phyloP scores from a whole-genome alignment of 1,140 invertebrate genomes.

The Drosophila arizonae region DNA sequence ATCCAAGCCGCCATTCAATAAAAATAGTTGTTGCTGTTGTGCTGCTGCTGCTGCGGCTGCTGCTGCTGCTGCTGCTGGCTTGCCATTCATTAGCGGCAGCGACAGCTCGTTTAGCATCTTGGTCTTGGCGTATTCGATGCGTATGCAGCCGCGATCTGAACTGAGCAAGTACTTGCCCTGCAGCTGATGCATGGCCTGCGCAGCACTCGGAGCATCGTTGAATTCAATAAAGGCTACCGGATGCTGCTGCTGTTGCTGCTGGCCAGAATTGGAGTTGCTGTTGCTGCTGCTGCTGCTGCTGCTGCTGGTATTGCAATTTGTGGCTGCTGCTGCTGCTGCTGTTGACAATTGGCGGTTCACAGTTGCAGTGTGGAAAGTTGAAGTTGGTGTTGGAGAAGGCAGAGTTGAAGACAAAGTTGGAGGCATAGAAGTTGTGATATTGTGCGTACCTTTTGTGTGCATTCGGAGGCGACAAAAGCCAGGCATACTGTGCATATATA shows the following conservation, averaged over 20 bases:
- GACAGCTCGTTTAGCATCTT: conserved; percentile 89
- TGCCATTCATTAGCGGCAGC: conserved; percentile 41
- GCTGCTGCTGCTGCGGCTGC: no score
- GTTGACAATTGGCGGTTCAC: conserved; percentile 29
- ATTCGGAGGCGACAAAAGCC: conserved; percentile 98
- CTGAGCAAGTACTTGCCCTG: conserved; percentile 97
- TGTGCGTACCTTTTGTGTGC: conserved; percentile 94
- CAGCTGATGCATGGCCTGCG: conserved; percentile 94
- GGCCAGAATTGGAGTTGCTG: conserved; percentile 27
- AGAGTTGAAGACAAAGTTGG: conserved; percentile 77
- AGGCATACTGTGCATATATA: conserved; percentile 90
- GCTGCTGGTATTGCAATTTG: conserved; percentile 35
- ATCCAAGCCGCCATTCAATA: conserved; percentile 62
- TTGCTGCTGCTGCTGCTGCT: conserved; percentile 17
- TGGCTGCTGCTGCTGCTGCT: conserved; percentile 39
- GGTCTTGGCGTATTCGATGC: conserved; percentile 99
- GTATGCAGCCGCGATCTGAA: conserved; percentile 96
- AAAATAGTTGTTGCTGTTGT: conserved; percentile 49
- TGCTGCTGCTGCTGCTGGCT: conserved; percentile 11
- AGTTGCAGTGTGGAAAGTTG: conserved; percentile 55
- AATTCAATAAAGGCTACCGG: conserved; percentile 98
- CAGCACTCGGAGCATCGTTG: conserved; percentile 94
- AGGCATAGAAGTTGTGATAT: conserved; percentile 82
- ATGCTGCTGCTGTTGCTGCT: conserved; percentile 52
- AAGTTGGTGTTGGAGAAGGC: conserved; percentile 39